Percentiles rank a stretch among this genome's conserved stretches.
phyloP scores from a whole-genome alignment of 2,113 vertebrate genomes.

The Aldabrachelys gigantea region DNA sequence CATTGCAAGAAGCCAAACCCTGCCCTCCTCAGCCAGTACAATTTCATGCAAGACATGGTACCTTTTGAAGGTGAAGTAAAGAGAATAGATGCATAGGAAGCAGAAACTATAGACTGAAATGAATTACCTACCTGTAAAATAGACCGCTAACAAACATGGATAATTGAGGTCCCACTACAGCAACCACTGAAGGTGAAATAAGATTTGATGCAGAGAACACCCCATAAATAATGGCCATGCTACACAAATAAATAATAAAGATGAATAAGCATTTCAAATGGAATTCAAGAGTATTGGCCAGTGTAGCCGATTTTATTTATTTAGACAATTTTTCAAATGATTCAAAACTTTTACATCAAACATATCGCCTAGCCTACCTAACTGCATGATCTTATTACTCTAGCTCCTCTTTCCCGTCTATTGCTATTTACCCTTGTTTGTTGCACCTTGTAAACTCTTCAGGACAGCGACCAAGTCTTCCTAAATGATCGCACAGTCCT shows the following conservation, averaged over 20 bases:
- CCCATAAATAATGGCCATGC: slow-evolving; percentile 97
- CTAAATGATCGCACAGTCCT: neutral
- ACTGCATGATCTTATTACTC: neutral
- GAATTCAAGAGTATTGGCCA: fast-evolving
- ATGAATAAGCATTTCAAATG: neutral
- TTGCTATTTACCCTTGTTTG: neutral
- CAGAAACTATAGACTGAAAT: neutral
- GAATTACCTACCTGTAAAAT: slow-evolving; percentile 90
- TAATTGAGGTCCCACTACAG: slow-evolving; percentile 89
- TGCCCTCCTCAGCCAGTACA: neutral
- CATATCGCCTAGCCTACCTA: neutral
- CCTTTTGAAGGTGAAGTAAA: neutral
- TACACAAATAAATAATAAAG: slow-evolving; percentile 60
- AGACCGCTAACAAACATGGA: slow-evolving; percentile 94
- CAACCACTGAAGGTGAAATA: slow-evolving; percentile 92
- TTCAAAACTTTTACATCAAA: neutral
- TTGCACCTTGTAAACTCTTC: neutral
- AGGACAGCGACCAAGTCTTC: neutral
- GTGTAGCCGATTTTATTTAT: neutral
- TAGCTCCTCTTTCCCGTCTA: neutral
- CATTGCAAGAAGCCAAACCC: neutral
- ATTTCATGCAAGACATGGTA: neutral
- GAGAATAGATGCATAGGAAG: neutral
- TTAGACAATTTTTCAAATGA: neutral
- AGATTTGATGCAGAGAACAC: slow-evolving; percentile 96